These are phyloP conservation scores for Drosophila macrospina DNA, from an alignment of 2,888 invertebrate species.

Conservation along the genomic window DNA sequence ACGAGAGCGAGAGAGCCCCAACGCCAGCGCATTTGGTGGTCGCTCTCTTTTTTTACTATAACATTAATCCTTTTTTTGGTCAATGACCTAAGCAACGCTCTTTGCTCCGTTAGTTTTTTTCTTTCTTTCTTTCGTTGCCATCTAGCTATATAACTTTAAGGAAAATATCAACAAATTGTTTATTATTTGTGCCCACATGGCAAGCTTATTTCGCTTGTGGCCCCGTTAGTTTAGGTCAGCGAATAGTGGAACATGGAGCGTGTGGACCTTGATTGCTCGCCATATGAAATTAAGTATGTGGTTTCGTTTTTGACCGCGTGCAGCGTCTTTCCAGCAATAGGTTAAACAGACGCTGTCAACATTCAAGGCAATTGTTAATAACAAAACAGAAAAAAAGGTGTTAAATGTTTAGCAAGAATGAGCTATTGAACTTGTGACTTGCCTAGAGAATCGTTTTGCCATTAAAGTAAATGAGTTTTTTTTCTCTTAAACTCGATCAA, in stretches of 20 bases:
- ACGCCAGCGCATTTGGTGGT: conserved; percentile 17
- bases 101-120: conserved; percentile 63
- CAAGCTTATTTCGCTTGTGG: conserved; percentile 28
- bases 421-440: conserved; percentile 30
- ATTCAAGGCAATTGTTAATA: conserved; percentile 37
- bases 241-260: conserved; percentile 14
- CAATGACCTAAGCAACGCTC: conserved; percentile 74
- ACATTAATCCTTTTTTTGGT: conserved; percentile 75
- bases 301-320: conserved; percentile 36
- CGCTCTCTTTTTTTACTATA: conserved; percentile 40
- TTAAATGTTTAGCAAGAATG: conserved; percentile 22
- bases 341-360: conserved; percentile 31
- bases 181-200: conserved; percentile 38
- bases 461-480: conserved; percentile 16
- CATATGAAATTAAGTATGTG: conserved; percentile 24
- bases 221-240: conserved; percentile 40
- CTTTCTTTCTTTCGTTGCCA: conserved; percentile 23
- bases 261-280: conserved; percentile 43
- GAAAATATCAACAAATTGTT: conserved; percentile 47
- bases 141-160: conserved; percentile 25
- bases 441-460: conserved; percentile 16
- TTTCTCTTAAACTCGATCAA: not conserved
- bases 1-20: conserved; percentile 32
- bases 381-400: conserved; percentile 26
- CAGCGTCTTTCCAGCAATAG: conserved; percentile 26